Evolutionary conservation across 2,888 invertebrate species (phyloP).

Genomic region (Aphelenchoides bicaudatus): DNA sequence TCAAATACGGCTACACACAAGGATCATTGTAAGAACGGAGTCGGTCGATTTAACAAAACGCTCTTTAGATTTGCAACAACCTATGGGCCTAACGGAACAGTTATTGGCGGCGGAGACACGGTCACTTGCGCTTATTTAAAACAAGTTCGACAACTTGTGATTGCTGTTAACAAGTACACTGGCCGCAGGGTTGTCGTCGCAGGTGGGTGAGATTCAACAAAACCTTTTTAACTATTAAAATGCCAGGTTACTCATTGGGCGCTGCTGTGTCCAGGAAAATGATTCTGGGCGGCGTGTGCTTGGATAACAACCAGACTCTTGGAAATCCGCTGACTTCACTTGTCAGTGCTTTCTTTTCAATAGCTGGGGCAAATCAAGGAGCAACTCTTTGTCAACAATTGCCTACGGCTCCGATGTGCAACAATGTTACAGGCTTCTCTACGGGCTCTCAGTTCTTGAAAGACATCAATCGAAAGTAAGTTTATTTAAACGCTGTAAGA

Average conservation of each 20-base stretch:
- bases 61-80: too few species aligned
- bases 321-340: neutral
- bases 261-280: neutral
- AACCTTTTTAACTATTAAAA: neutral
- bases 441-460: neutral
- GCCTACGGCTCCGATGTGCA: too few species aligned
- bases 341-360: neutral
- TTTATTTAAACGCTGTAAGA: neutral
- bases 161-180: neutral
- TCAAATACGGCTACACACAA: neutral
- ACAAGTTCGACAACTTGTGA: neutral
- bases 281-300: neutral
- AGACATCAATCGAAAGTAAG: neutral
- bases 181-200: neutral
- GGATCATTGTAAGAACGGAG: too few species aligned
- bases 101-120: neutral
- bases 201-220: neutral
- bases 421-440: neutral
- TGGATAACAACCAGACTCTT: neutral
- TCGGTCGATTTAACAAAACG: too few species aligned
- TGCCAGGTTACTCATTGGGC: neutral
- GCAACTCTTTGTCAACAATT: neutral
- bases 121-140: neutral
- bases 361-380: conserved; percentile 4
- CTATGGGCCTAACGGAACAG: neutral